Evolutionary conservation across 2,797 vertebrate genomes (phyloP), one percentile per base, ranked within the genome.

Genomic region (Manis pentadactyla): DNA sequence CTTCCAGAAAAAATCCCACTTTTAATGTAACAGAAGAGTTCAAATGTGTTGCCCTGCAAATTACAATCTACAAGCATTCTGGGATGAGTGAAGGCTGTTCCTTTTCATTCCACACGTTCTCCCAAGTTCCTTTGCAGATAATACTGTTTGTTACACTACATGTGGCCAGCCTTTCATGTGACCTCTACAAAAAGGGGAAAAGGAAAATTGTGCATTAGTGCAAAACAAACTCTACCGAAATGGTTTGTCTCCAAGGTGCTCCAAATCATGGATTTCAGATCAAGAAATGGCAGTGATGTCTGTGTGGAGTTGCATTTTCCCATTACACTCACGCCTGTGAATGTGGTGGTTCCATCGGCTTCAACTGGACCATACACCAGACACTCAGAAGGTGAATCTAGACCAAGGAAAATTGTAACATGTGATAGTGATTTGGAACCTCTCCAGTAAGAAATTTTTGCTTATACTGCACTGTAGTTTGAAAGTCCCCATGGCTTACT

Each of bases 101-200:
- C 55, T 73, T 91, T 84, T 75, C 94, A 87, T 93, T 96, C 82
- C 59, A 46, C 21, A 37, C 82, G 73, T 89, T 96, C 64, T 83
- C 69, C 69, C 3, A 81, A 78, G 90, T 89, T 91, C 74, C 78
- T 95, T 13, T 6, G 34, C 31, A 88, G 75, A 92, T 77, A 93
- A 91, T 15, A 27, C 19, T 63, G 5, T 94, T 95, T 21, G 79
- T 79, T 64, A 83, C 14, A 21, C 87, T 81, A 17, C 64, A 49
- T 8, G 57, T 15, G 42, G 82, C 51, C 69, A 37, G 27, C 13
- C 37, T 74, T 46, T 79, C 21, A 49, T 0, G 0, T 42, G 64
- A 88, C 71, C 74, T 29, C 2, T 27, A 37, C 31, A 39, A n/a
- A 90, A 27, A 6, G 2, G 10, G n/a, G 31, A 46, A 55, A 42